phyloP scores from a whole-genome alignment of 2,797 vertebrate genomes.

The Synanceia verrucosa region DNA sequence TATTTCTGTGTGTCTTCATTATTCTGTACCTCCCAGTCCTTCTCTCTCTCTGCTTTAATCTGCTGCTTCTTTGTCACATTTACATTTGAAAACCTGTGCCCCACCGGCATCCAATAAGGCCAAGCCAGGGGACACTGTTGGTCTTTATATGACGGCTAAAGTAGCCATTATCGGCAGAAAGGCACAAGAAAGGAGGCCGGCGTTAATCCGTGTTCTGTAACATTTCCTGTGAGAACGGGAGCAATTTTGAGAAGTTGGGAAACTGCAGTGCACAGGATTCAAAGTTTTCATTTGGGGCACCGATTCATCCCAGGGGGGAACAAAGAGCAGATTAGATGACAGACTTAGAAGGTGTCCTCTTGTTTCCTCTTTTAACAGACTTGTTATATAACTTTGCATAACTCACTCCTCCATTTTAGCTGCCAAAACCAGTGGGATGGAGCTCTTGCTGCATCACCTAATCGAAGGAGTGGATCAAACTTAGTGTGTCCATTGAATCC shows the following conservation, averaged over 20 bases:
- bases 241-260: slow-evolving; percentile 50
- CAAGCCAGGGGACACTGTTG: slow-evolving; percentile 39
- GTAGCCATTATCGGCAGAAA: slow-evolving; percentile 48
- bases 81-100: slow-evolving; percentile 67
- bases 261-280: slow-evolving; percentile 59
- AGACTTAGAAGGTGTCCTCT: slow-evolving; percentile 52
- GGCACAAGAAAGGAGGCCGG: slow-evolving; percentile 21
- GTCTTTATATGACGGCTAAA: slow-evolving; percentile 58
- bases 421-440: slow-evolving; percentile 35
- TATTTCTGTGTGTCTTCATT: slow-evolving; percentile 6
- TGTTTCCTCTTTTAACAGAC: slow-evolving; percentile 39
- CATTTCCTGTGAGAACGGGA: slow-evolving; percentile 57
- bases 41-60: slow-evolving; percentile 29
- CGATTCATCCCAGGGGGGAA: slow-evolving; percentile 58
- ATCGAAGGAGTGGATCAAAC: slow-evolving; percentile 35
- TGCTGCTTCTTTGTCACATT: slow-evolving; percentile 63
- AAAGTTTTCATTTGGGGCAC: slow-evolving; percentile 54
- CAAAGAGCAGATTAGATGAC: slow-evolving; percentile 61
- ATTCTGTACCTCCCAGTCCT: slow-evolving; percentile 9
- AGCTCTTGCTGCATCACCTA: slow-evolving; percentile 19
- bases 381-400: slow-evolving; percentile 48
- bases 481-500: slow-evolving; percentile 29
- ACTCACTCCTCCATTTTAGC: slow-evolving; percentile 9
- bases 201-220: slow-evolving; percentile 58
- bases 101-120: slow-evolving; percentile 27